These are phyloP conservation scores for Notolabrus celidotus DNA, from an alignment of 2,797 vertebrate genomes.

Conservation along the genomic window DNA sequence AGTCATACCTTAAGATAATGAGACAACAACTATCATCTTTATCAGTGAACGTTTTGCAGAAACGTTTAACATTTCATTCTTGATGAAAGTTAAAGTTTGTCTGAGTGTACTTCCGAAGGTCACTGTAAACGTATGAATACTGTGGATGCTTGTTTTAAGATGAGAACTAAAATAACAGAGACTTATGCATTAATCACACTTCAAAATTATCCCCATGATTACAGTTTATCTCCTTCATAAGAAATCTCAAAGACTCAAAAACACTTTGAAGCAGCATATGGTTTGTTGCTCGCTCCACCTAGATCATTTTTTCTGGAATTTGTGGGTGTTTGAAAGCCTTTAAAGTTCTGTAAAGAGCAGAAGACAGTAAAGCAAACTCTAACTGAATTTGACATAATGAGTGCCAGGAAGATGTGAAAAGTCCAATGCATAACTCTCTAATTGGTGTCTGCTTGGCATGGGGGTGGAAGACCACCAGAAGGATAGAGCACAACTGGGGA, in stretches of 20 bases:
- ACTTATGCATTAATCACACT: slow-evolving; percentile 2
- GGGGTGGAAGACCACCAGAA: slow-evolving; percentile 84
- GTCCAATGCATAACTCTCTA: slow-evolving; percentile 82
- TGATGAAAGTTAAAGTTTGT: background rate
- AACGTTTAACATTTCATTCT: background rate
- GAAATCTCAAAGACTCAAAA: slow-evolving; percentile 29
- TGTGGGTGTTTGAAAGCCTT: slow-evolving; percentile 54
- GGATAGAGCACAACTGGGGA: slow-evolving; percentile 84
- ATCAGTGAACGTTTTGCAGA: background rate
- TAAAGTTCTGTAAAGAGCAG: slow-evolving; percentile 42
- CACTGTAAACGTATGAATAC: background rate
- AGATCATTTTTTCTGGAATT: slow-evolving; percentile 24
- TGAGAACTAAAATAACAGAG: background rate
- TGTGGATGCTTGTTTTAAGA: background rate
- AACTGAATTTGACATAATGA: slow-evolving; percentile 78
- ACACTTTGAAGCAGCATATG: slow-evolving; percentile 41
- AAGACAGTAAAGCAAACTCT: slow-evolving; percentile 62
- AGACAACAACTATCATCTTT: background rate
- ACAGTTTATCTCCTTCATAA: slow-evolving; percentile 3
- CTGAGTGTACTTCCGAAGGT: background rate
- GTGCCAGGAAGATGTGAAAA: slow-evolving; percentile 77
- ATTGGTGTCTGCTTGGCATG: slow-evolving; percentile 86
- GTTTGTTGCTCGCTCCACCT: slow-evolving; percentile 33
- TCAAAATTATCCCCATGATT: background rate
- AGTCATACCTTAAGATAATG: background rate